These are phyloP conservation scores for Sylvia atricapilla DNA, from an alignment of 2,113 vertebrate species.

Conservation along the genomic window DNA sequence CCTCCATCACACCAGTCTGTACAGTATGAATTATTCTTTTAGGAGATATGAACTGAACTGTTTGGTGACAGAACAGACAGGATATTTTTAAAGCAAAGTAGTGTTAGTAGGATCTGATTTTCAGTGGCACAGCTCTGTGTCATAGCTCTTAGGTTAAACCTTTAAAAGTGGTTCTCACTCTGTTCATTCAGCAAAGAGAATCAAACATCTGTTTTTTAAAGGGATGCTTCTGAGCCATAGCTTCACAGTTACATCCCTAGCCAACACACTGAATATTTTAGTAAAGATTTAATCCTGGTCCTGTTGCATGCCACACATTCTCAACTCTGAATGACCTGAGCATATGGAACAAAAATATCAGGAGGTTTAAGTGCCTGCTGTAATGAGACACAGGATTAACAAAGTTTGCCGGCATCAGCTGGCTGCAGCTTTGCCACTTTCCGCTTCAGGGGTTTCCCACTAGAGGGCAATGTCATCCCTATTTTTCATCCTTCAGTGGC, in stretches of 20 bases:
- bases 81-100: neutral
- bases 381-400: neutral
- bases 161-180: rapidly evolving
- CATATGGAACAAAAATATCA: neutral
- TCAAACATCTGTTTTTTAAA: neutral
- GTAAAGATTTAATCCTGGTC: neutral
- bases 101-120: neutral
- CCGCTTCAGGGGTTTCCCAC: slow-evolving; percentile 25
- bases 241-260: neutral
- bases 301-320: neutral
- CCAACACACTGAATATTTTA: neutral
- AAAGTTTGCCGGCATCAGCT: neutral
- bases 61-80: neutral
- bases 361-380: neutral
- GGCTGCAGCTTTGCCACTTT: neutral
- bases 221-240: neutral
- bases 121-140: neutral
- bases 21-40: neutral
- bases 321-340: neutral
- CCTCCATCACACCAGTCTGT: neutral
- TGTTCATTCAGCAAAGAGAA: neutral
- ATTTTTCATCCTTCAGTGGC: neutral
- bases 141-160: neutral
- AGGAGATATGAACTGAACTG: neutral
- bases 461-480: slow-evolving; percentile 57